These are phyloP conservation scores for Torymus auratus DNA, from an alignment of 2,888 invertebrate species.

Conservation along the genomic window DNA sequence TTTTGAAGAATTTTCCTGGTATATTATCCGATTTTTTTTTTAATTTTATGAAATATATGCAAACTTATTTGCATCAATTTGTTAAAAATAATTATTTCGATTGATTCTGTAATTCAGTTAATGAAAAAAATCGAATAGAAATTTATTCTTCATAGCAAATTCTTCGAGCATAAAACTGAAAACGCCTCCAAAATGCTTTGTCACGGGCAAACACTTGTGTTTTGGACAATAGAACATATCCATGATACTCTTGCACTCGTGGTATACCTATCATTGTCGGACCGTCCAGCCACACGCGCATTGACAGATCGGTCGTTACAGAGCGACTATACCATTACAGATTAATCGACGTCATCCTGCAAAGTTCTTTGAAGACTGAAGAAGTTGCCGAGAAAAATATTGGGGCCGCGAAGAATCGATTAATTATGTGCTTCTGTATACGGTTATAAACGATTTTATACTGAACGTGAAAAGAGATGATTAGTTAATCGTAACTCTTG, in stretches of 20 bases:
- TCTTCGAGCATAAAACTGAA: not conserved
- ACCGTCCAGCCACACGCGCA: conserved; percentile 62
- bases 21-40: too few relatives aligned
- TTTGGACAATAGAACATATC: conserved; percentile 34
- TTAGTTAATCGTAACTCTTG: conserved; percentile 27
- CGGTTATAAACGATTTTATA: conserved; percentile 6
- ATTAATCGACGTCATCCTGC: conserved; percentile 31
- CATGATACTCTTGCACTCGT: conserved; percentile 14
- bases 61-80: too few relatives aligned
- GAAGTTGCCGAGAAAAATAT: conserved; percentile 14
- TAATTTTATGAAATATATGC: too few relatives aligned
- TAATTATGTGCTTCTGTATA: conserved; percentile 34
- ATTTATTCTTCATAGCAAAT: not conserved
- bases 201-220: conserved; percentile 26
- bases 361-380: conserved; percentile 27
- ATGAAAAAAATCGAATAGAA: too few relatives aligned
- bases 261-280: conserved; percentile 36
- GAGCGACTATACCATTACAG: not conserved
- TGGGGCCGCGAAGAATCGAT: not conserved
- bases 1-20: conserved; percentile 14
- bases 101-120: too few relatives aligned
- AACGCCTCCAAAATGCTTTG: conserved; percentile 24
- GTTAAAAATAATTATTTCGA: too few relatives aligned
- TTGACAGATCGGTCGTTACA: conserved; percentile 57
- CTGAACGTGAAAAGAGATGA: conserved; percentile 24